phyloP scores from a whole-genome alignment of 64 coral and sea anemone species.

The Porites australiensis region DNA sequence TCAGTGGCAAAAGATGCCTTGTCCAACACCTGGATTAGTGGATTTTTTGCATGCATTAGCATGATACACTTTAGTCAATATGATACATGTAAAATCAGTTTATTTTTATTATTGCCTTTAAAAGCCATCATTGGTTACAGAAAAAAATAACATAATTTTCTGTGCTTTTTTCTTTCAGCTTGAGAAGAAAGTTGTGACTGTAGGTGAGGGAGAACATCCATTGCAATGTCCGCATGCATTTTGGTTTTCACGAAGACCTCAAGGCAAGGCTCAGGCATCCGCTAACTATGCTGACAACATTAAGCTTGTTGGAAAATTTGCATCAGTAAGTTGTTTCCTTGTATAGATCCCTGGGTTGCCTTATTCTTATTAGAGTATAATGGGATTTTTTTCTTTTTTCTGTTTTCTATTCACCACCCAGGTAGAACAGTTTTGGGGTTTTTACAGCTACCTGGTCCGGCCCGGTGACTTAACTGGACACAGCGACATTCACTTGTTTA shows the following conservation, averaged over 20 bases:
- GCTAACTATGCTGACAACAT: slow-evolving; percentile 98
- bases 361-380: no score
- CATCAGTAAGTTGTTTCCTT: slow-evolving; percentile 79
- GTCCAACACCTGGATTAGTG: no score
- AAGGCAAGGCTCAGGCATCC: slow-evolving; percentile 91
- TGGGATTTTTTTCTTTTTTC: background rate
- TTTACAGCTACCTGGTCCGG: slow-evolving; percentile 92
- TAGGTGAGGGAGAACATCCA: slow-evolving; percentile 82
- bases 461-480: slow-evolving; percentile 96
- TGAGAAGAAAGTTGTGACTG: slow-evolving; percentile 72
- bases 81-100: no score
- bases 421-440: slow-evolving; percentile 99
- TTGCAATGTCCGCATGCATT: slow-evolving; percentile 96
- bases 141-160: background rate
- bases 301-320: slow-evolving; percentile 99
- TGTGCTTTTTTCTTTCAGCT: slow-evolving; percentile 38
- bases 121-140: background rate
- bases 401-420: slow-evolving; percentile 2
- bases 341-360: no score
- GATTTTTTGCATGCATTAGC: no score
- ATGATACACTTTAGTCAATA: no score
- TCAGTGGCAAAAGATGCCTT: no score
- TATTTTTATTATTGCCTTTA: no score
- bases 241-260: slow-evolving; percentile 96
- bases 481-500: slow-evolving; percentile 98